Base-by-base conservation (phyloP, 2,113 vertebrate genomes). In the Catharus bicknelli region DNA sequence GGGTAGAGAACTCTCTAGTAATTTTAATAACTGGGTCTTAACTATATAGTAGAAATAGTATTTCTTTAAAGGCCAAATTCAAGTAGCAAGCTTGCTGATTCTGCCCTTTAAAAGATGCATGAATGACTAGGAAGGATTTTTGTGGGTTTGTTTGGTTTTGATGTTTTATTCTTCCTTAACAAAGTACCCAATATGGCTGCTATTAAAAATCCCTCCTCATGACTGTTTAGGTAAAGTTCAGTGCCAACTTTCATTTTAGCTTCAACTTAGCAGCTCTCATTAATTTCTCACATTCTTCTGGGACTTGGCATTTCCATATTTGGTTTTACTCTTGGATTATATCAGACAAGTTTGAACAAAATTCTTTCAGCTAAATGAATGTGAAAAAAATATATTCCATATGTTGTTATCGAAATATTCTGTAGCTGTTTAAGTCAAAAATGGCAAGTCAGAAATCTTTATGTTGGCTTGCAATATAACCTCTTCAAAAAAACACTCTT, bases 391-490 rank as follows among this genome's bases (percentile, higher is more conserved):
- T 70, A 63, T 77, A 45, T 95, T 94, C 95, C 95, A 95, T 95
- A 95, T 96, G 92, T 91, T 91, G 84, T 70, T 95, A 95, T 91
- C 13, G 0, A 91, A 95, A 88, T 94, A 63, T 90, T 94, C 95
- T 95, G 85, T 72, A 91, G 86, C 88, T 95, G 79, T 85, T 91
- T 77, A 88, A 96, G 88, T 87, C 38, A 95, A 94, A 95, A 94
- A 83, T 83, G 75, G 85, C 70, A 88, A 90, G 90, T 55, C 83
- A 95, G 74, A 93, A 93, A 77, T 83, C 68, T 95, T 94, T 86
- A 29, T 62, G 64, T 55, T 90, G 67, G 67, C 70, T 95, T 91
- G 62, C 8, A 9, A 47, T 77, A 73, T 5, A 83, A 32, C 18
- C 34, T 43, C 47, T 74, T 88, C 43, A 51, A 69, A 72, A 90